phyloP scores from a whole-genome alignment of 2,888 invertebrate genomes.

The Macrosiphum euphorbiae region DNA sequence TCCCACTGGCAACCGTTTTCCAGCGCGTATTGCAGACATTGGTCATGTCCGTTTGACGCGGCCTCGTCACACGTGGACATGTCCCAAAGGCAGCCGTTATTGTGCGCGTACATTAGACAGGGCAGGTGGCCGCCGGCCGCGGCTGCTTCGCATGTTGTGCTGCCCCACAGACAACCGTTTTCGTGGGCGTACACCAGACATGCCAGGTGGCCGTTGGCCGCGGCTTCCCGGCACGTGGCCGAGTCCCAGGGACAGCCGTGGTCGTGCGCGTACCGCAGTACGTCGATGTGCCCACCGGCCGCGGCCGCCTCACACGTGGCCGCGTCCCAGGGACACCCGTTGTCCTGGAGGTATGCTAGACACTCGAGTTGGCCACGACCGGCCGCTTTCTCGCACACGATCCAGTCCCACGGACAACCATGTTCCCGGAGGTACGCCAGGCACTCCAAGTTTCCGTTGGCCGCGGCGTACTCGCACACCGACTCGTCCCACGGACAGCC shows the following conservation, averaged over 20 bases:
- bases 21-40: background rate
- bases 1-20: background rate
- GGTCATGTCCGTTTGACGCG: background rate
- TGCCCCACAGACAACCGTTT: background rate
- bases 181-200: background rate
- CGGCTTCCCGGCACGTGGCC: background rate
- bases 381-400: background rate
- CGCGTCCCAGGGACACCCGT: background rate
- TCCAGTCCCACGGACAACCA: background rate
- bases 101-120: background rate
- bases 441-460: background rate
- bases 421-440: background rate
- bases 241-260: background rate
- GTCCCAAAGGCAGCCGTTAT: background rate
- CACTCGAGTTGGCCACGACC: background rate
- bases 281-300: background rate
- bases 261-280: background rate
- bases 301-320: background rate
- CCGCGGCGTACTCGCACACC: background rate
- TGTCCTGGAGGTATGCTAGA: background rate
- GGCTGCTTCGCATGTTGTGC: background rate
- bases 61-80: background rate
- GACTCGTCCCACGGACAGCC: background rate
- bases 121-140: background rate
- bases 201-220: background rate